phyloP scores from a whole-genome alignment of 53 echinoderm and acorn worm genomes.

The Astropecten irregularis region DNA sequence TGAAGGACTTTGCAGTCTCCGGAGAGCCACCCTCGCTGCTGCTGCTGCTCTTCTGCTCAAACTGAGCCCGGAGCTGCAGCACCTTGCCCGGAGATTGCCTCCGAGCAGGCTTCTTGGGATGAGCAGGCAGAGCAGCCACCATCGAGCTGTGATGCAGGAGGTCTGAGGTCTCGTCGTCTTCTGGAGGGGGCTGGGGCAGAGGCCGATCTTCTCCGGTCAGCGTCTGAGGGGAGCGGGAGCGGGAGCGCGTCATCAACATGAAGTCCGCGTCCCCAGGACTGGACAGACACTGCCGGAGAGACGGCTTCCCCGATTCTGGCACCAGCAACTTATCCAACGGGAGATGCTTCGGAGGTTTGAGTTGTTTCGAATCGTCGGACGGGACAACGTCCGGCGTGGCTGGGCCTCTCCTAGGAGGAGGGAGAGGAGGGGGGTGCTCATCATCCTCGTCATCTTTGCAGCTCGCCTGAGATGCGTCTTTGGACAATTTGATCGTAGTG shows the following conservation, averaged over 20 bases:
- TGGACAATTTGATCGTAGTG: not conserved
- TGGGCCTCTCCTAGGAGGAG: slow-evolving; percentile 67
- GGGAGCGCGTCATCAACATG: not conserved
- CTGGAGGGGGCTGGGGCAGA: slow-evolving; percentile 10
- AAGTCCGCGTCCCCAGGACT: slow-evolving; percentile 3
- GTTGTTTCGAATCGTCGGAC: not conserved
- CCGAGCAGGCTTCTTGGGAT: not conserved
- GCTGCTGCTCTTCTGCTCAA: slow-evolving; percentile 3
- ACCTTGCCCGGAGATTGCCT: slow-evolving; percentile 29
- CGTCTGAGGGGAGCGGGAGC: slow-evolving; percentile 10
- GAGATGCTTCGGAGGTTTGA: slow-evolving; percentile 45
- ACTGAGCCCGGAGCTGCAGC: slow-evolving; percentile 19
- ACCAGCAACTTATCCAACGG: not conserved
- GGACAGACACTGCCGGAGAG: slow-evolving; percentile 29
- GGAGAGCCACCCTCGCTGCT: not conserved
- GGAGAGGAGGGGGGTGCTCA: slow-evolving; percentile 63
- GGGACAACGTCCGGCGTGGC: slow-evolving; percentile 29
- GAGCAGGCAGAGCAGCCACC: not conserved
- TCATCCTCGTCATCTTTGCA: not conserved
- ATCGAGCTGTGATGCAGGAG: not conserved
- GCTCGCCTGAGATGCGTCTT: not conserved
- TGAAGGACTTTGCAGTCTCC: not conserved
- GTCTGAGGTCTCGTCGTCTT: not conserved
- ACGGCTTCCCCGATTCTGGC: not conserved
- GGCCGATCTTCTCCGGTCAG: not conserved